Evolutionary conservation across 2,888 invertebrate genomes (phyloP).

Genomic region (Drosophila kuntzei): DNA sequence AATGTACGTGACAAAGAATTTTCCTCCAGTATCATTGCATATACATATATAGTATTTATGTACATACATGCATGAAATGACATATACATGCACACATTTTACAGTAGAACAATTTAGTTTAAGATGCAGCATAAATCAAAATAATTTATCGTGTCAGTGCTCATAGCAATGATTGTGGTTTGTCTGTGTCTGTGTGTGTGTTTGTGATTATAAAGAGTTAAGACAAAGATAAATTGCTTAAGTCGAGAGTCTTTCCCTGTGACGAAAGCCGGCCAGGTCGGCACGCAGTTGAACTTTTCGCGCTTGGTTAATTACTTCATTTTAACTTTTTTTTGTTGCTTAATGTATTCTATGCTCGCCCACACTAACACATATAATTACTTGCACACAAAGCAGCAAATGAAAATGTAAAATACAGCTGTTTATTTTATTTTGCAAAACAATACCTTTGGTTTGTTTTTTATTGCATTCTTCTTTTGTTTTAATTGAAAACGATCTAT

Average conservation of each 20-base stretch:
- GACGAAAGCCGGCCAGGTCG: conserved; percentile 58
- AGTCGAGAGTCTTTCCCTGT: conserved; percentile 21
- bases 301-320: conserved; percentile 74
- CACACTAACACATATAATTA: conserved; percentile 16
- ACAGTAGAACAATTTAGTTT: conserved; percentile 58
- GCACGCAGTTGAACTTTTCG: conserved; percentile 68
- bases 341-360: conserved; percentile 31
- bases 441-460: neutral
- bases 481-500: too few species aligned
- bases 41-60: conserved; percentile 21
- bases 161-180: conserved; percentile 10
- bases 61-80: conserved; percentile 21
- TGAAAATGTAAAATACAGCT: neutral
- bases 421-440: neutral
- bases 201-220: conserved; percentile 23
- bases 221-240: conserved; percentile 24
- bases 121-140: conserved; percentile 65
- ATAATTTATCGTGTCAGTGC: conserved; percentile 51
- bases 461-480: neutral
- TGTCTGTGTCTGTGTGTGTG: conserved; percentile 3
- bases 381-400: conserved; percentile 5
- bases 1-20: conserved; percentile 45
- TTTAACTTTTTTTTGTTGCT: conserved; percentile 52
- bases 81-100: conserved; percentile 37
- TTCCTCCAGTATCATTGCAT: conserved; percentile 29